Conservation (phyloP, 2,888 invertebrate genomes). For the Rotaria sp. region DNA sequence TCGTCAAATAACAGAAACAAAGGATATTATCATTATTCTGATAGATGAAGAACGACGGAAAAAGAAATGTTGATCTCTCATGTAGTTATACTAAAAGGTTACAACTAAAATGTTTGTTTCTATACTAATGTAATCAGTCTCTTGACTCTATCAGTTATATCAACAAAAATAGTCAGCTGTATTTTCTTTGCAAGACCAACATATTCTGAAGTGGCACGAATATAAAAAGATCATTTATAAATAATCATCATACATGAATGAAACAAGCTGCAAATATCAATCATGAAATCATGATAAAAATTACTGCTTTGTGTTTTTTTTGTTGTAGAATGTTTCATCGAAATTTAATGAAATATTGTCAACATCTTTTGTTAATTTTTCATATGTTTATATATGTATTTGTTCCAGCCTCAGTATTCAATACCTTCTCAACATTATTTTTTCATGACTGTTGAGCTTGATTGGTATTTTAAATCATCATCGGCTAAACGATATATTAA, state of each 20-base stretch:
- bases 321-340: too few species aligned
- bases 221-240: neutral
- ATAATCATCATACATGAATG: neutral
- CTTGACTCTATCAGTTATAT: neutral
- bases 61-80: too few species aligned
- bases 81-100: neutral
- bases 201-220: neutral
- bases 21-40: too few species aligned
- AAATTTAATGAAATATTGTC: too few species aligned
- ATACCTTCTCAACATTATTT: neutral
- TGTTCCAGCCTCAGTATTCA: neutral
- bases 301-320: too few species aligned
- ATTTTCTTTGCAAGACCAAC: neutral
- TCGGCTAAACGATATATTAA: neutral
- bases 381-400: neutral
- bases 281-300: neutral
- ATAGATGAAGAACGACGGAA: too few species aligned
- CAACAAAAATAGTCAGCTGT: neutral
- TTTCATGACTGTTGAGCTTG: slow-evolving; percentile 17
- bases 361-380: too few species aligned
- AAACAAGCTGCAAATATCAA: neutral
- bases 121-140: neutral
- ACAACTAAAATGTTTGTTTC: neutral
- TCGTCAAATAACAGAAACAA: too few species aligned
- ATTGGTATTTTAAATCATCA: neutral